Evolutionary conservation across 2,797 vertebrate genomes (phyloP).

Genomic region (Morus bassanus): DNA sequence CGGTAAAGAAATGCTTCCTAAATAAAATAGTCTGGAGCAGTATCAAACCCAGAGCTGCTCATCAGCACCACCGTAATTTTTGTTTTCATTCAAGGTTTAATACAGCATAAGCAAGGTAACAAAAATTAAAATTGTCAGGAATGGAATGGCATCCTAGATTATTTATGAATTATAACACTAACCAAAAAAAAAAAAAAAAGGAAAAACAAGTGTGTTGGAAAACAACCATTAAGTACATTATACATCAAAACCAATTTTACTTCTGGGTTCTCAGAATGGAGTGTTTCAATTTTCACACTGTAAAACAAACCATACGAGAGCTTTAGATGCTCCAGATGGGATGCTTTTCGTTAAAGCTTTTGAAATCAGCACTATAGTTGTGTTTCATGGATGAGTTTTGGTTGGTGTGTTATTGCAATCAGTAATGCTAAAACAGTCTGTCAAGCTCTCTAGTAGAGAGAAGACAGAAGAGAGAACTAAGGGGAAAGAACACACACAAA

Average conservation of each 20-base stretch:
- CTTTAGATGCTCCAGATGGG: constrained; percentile 57
- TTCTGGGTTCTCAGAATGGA: constrained; percentile 22
- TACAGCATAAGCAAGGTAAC: not conserved
- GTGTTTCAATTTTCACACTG: constrained; percentile 43
- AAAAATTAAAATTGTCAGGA: not conserved
- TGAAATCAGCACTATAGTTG: constrained; percentile 39
- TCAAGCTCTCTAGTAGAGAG: constrained; percentile 11
- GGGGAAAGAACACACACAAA: not conserved
- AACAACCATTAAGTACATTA: constrained; percentile 8
- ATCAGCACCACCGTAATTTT: not conserved
- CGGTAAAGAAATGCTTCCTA: not conserved
- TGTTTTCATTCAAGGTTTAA: not conserved
- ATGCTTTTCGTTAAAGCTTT: constrained; percentile 29
- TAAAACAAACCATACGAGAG: constrained; percentile 46
- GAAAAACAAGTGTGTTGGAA: not conserved
- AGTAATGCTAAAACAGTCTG: constrained; percentile 54
- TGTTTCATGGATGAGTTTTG: constrained; percentile 33
- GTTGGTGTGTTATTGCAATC: constrained; percentile 41
- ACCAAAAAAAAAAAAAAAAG: not conserved
- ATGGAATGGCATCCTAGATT: not conserved
- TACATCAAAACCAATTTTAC: constrained; percentile 28
- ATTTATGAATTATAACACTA: not conserved
- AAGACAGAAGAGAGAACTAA: constrained; percentile 34
- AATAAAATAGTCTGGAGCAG: not conserved
- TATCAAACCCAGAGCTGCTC: not conserved